A percentile compares a stretch with the other conserved stretches of the same genome.
These are phyloP conservation scores for Metopolophium dirhodum DNA, from an alignment of 1,140 invertebrate genomes.

Conservation along the genomic window DNA sequence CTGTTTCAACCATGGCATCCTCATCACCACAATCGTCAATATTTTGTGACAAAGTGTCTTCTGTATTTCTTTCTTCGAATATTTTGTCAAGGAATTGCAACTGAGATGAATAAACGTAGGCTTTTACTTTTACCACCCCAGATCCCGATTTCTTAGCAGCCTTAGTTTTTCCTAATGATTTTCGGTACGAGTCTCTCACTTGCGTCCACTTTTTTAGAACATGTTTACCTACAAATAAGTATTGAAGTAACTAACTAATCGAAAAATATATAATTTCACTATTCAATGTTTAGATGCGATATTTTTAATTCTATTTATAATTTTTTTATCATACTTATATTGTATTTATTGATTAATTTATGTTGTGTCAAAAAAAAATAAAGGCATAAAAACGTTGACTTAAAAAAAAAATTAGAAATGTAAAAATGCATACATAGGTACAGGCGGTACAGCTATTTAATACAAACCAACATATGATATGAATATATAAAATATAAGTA, in stretches of 20 bases:
- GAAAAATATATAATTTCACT: constrained; percentile 5
- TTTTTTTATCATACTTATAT: background rate
- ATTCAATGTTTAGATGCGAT: background rate
- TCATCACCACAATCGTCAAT: background rate
- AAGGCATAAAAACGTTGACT: constrained; percentile 2
- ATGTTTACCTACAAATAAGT: background rate
- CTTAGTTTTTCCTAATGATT: background rate
- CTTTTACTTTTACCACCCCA: background rate
- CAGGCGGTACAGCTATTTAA: too few relatives aligned
- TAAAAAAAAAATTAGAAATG: too few relatives aligned
- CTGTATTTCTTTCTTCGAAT: constrained; percentile 21
- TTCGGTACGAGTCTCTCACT: constrained; percentile 8
- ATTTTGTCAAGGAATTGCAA: constrained; percentile 12
- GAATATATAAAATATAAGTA: too few relatives aligned
- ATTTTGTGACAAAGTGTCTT: background rate
- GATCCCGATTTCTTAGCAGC: constrained; percentile 6
- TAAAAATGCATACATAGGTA: too few relatives aligned
- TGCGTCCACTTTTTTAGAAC: constrained; percentile 22
- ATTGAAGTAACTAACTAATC: constrained; percentile 6
- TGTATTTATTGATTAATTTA: background rate
- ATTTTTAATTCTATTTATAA: background rate
- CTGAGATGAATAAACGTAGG: constrained; percentile 23
- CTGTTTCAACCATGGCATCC: background rate
- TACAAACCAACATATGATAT: too few relatives aligned
- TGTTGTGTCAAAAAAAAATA: constrained; percentile 9